phyloP scores from a whole-genome alignment of 2,797 vertebrate genomes.

The Sebastolobus altivelis region DNA sequence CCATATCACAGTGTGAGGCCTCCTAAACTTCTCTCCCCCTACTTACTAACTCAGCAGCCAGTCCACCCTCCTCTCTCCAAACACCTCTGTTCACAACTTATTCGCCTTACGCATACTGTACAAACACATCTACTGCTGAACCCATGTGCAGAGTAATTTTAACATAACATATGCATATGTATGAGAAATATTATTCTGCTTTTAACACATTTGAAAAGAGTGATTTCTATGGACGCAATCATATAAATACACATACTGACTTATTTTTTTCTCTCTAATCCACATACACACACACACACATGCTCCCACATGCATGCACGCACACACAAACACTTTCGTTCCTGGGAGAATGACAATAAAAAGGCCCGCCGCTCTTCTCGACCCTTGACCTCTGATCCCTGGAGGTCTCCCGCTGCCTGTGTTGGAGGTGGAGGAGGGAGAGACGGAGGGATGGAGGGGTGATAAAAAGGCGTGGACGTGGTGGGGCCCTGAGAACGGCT shows the following conservation, averaged over 20 bases:
- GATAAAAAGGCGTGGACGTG: conserved; percentile 83
- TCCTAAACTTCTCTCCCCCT: conserved; percentile 85
- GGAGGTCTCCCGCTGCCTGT: conserved; percentile 85
- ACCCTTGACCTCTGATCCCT: conserved; percentile 88
- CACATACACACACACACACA: conserved; percentile 5
- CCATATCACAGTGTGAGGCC: conserved; percentile 85
- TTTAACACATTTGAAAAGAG: conserved; percentile 15
- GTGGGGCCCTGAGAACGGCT: conserved; percentile 82
- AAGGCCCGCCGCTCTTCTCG: conserved; percentile 86
- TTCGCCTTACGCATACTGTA: conserved; percentile 39
- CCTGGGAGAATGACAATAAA: conserved; percentile 88
- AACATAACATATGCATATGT: conserved; percentile 12
- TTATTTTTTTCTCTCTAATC: conserved; percentile 17
- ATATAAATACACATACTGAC: not conserved
- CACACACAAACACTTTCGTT: conserved; percentile 66
- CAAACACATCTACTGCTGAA: conserved; percentile 45
- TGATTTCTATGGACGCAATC: not conserved
- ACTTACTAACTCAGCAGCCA: conserved; percentile 80
- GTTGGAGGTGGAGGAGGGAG: conserved; percentile 82
- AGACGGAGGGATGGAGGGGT: conserved; percentile 70
- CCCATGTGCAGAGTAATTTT: conserved; percentile 24
- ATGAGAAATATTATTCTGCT: conserved; percentile 7
- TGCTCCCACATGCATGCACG: conserved; percentile 21
- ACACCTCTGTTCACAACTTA: conserved; percentile 64
- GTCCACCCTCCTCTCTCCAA: conserved; percentile 51